These are phyloP conservation scores for Montipora foliosa DNA, from an alignment of 64 coral and sea anemone genomes.

Conservation along the genomic window DNA sequence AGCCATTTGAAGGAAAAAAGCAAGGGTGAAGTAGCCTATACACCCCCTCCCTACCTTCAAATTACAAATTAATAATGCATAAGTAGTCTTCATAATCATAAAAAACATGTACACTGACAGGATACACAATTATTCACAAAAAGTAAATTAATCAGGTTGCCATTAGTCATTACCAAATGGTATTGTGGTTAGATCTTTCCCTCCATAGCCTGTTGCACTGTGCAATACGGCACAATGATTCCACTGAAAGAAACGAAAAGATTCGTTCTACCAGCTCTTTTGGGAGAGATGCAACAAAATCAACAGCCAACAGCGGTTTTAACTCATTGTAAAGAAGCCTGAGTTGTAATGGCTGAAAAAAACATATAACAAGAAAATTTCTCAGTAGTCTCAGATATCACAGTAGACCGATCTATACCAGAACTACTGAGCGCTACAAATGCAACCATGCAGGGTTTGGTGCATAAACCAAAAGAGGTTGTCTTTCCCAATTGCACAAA, in stretches of 20 bases:
- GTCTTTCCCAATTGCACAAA: too few relatives aligned
- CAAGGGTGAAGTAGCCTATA: too few relatives aligned
- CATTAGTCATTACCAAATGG: constrained; percentile 45
- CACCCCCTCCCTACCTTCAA: too few relatives aligned
- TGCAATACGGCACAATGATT: constrained; percentile 42
- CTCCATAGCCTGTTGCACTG: constrained; percentile 68
- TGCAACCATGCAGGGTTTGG: too few relatives aligned
- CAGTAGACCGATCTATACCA: not conserved
- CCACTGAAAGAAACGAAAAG: constrained; percentile 63
- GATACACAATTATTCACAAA: too few relatives aligned
- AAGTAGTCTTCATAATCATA: too few relatives aligned
- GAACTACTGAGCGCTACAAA: not conserved
- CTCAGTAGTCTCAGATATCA: not conserved
- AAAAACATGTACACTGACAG: too few relatives aligned
- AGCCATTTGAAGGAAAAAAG: too few relatives aligned
- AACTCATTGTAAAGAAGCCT: constrained; percentile 60
- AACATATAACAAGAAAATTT: not conserved
- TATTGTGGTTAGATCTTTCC: constrained; percentile 68
- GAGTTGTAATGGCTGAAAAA: constrained; percentile 59
- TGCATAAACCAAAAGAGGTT: too few relatives aligned
- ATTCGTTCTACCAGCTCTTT: constrained; percentile 70
- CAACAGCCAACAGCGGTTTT: constrained; percentile 61
- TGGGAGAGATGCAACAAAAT: constrained; percentile 66
- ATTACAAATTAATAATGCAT: too few relatives aligned
- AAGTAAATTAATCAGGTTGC: not conserved